Evolutionary conservation across 2,113 vertebrate genomes (phyloP).

Genomic region (Scatophagus argus): DNA sequence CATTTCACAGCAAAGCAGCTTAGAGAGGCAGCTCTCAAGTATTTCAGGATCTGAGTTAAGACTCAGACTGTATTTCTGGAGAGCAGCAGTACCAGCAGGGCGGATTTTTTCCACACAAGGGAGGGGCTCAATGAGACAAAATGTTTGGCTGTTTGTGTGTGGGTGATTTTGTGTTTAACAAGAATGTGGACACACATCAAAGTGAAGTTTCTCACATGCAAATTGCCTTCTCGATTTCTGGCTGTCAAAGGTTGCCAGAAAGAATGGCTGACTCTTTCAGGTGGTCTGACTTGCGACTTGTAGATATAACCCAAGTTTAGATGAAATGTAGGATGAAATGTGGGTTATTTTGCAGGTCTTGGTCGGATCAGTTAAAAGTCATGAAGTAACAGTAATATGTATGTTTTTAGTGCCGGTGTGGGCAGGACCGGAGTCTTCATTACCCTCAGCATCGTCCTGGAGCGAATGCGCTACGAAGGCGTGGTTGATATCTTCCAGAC

Average conservation of each 20-base stretch:
- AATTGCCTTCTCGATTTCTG: constrained; percentile 36
- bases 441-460: constrained; percentile 97
- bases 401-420: constrained; percentile 90
- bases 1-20: constrained; percentile 82
- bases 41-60: constrained; percentile 78
- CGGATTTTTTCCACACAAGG: constrained; percentile 47
- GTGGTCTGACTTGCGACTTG: background rate
- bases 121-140: constrained; percentile 64
- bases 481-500: constrained; percentile 99
- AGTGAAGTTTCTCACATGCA: constrained; percentile 45
- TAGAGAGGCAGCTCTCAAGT: constrained; percentile 79
- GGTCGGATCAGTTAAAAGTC: background rate
- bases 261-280: background rate
- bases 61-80: constrained; percentile 74
- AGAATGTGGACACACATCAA: constrained; percentile 23
- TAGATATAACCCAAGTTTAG: background rate
- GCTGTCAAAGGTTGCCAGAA: background rate
- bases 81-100: constrained; percentile 57
- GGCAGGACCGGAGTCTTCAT: constrained; percentile 97
- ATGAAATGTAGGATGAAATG: background rate
- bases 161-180: constrained; percentile 17
- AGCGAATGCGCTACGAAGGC: constrained; percentile 97
- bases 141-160: constrained; percentile 42
- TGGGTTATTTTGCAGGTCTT: background rate
- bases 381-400: background rate